Evolutionary conservation across 2,113 vertebrate species (phyloP).

Genomic region (Irena cyanogastra): DNA sequence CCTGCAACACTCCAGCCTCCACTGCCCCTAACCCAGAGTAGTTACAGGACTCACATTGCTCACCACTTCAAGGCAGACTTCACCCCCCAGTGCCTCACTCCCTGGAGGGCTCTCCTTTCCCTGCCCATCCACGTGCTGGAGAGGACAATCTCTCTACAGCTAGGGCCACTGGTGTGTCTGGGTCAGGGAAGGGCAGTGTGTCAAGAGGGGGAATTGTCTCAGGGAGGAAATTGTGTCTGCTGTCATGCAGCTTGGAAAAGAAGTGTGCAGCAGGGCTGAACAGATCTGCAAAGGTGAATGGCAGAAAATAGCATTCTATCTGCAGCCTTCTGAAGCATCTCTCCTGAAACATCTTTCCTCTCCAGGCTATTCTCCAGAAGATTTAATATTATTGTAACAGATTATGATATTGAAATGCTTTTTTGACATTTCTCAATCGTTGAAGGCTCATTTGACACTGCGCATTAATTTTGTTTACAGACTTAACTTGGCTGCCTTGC

Average conservation of each 20-base stretch:
- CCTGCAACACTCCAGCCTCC: background rate
- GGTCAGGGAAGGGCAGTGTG: background rate
- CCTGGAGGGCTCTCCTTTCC: background rate
- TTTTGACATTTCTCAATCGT: background rate
- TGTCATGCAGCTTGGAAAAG: background rate
- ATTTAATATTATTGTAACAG: background rate
- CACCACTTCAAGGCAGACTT: fast-evolving
- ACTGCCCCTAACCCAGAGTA: background rate
- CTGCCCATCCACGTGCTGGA: background rate
- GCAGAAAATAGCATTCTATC: background rate
- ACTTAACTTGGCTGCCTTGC: background rate
- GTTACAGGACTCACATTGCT: background rate
- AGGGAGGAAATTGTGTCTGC: background rate
- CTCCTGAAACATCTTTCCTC: background rate
- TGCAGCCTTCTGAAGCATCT: background rate
- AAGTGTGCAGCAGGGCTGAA: background rate
- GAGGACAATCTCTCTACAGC: fast-evolving
- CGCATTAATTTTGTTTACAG: background rate
- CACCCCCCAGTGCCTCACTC: fast-evolving
- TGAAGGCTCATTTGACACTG: background rate
- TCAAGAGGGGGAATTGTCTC: background rate
- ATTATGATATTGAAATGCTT: background rate
- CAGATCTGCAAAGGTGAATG: background rate
- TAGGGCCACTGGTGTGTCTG: background rate
- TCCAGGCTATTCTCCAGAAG: background rate